Evolutionary conservation across 2,888 invertebrate species (phyloP), one percentile per base, ranked within the genome.

Genomic region (Adelognathus sp.): DNA sequence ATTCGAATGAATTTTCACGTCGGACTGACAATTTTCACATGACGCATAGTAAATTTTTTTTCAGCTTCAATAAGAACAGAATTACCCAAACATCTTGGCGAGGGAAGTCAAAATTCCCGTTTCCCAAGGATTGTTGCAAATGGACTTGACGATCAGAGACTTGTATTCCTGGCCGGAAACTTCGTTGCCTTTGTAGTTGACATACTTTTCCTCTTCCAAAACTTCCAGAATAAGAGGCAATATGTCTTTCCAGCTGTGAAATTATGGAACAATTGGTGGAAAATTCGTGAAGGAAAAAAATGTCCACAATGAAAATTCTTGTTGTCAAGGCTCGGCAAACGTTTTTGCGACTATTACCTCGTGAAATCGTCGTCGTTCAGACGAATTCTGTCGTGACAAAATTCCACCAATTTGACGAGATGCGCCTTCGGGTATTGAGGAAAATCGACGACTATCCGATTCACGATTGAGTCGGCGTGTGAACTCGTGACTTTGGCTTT

Each of bases 71-170:
- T 36, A 11, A 36, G n/a, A 1, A 24, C n/a, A 4, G 18, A 87
- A 90, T 89, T 89, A 96, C 95, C 93, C 93, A 87, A 95, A 95
- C 95, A 95, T 95, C 82, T 94, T 92, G 66, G 94, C 92, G 1
- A 96, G 89, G 24, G 94, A 93, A n/a, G 94, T 94, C 69, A 95
- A 88, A 84, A 94, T 94, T 60, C 91, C 90, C 24, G 94, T 92
- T 6, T 92, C 92, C 95, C 95, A 95, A 7, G 92, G 89, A 71
- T 93, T 92, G 87, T 93, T 93, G 83, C 95, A 95, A 14, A 96
- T 90, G 0, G 93, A 92, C 81, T 93, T 93, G 1, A 95, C 91
- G 54, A 95, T 93, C 83, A 93, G 92, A 11, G 93, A 92, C 87
- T 94, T 95, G 84, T 93, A 95, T 80, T 95, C 94, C 1, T 83